A percentile compares a stretch with the other conserved stretches of the same genome.
phyloP scores from a whole-genome alignment of 2,888 invertebrate species.

The Psococerastis gibbosa region DNA sequence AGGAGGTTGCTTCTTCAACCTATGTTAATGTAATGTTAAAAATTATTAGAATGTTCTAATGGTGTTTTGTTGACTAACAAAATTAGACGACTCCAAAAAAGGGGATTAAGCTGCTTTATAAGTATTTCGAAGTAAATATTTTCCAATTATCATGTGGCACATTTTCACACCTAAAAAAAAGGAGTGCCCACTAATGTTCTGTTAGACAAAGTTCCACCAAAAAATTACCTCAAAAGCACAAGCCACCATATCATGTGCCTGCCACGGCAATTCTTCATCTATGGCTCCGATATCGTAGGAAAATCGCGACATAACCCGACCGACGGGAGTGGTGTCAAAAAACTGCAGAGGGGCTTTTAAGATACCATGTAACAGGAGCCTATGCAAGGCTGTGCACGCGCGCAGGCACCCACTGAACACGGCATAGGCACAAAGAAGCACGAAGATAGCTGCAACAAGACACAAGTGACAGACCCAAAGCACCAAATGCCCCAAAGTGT shows the following conservation, averaged over 20 bases:
- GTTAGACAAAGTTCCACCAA: too few relatives aligned
- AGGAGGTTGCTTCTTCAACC: too few relatives aligned
- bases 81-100: too few relatives aligned
- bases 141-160: too few relatives aligned
- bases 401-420: neutral
- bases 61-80: too few relatives aligned
- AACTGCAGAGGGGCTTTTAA: constrained; percentile 22
- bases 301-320: constrained; percentile 27
- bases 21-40: too few relatives aligned
- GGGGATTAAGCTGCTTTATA: too few relatives aligned
- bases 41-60: too few relatives aligned
- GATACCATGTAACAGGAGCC: constrained; percentile 12
- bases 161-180: too few relatives aligned
- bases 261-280: constrained; percentile 25
- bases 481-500: constrained; percentile 19
- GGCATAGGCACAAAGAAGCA: constrained; percentile 8
- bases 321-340: constrained; percentile 26
- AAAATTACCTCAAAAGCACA: constrained; percentile 50
- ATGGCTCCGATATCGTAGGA: constrained; percentile 25
- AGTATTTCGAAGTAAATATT: too few relatives aligned
- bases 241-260: constrained; percentile 45
- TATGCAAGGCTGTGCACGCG: constrained; percentile 14
- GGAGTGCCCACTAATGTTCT: too few relatives aligned
- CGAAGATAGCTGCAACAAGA: constrained; percentile 12
- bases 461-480: neutral